Base-by-base conservation (phyloP, 2,888 invertebrate genomes). In the Lithosia quadra region DNA sequence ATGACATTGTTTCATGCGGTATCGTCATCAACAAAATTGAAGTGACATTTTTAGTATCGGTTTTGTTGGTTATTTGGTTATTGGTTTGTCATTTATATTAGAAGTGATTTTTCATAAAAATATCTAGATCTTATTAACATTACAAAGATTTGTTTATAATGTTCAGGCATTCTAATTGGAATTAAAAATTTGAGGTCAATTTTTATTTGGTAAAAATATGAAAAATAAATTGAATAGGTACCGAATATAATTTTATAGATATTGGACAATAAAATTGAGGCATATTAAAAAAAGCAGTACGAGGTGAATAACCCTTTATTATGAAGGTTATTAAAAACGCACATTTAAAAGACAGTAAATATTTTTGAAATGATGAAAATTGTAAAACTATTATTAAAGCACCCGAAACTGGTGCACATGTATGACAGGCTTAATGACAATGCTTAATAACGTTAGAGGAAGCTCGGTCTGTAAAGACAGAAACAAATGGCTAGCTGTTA, bases 1-100 rank as follows among this genome's bases (percentile, higher is more conserved):
- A 69, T 69, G 71, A 68, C 69, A 68, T 74, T 68, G 59, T 69
- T 68, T 60, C 58, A 13, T 28, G 18, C 43, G 22, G 43, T 62
- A 61, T 36, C 53, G 56, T 36, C 69, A 59, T 56, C 24, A 49
- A 67, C 59, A 67, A 61, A 34, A 11, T 15, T 13, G 13, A 55
- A 28, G 49, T 61, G 22, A 62, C 39, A 18, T 28, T 11, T 43
- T 18, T 24, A 36, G 18, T 3, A 43, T 43, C 60, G 9, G 15
- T 39, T 22, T 10, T 34, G n/a, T 49, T 49, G 8, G 5, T 18
- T 15, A 49, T 49, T 49, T 49, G 18, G 18, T 18, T n/a, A n/a
- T n/a, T n/a, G n/a, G 18, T 49, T n/a, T 28, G 5, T 28, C 5
- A n/a, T 28, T 5, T 28, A 28, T 28, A n/a, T 49, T 49, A 9